These are phyloP conservation scores for Oreonectes daqikongensis DNA, from an alignment of 2,797 vertebrate genomes.

Conservation along the genomic window DNA sequence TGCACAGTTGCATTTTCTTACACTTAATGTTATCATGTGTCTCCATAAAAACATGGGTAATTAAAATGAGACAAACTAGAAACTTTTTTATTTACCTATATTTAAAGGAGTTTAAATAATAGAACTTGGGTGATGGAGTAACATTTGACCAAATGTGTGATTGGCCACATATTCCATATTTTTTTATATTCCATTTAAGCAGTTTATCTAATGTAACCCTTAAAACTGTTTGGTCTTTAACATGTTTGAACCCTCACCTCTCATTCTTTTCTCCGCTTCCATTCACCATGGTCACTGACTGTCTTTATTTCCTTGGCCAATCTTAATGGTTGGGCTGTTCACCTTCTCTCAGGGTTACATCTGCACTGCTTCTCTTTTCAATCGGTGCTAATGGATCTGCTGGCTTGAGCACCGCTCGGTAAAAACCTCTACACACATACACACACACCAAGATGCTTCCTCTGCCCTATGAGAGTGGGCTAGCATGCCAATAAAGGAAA, in stretches of 20 bases:
- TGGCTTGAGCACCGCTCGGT: constrained; percentile 72
- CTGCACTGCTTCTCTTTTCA: constrained; percentile 73
- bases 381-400: constrained; percentile 80
- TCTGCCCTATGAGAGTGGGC: constrained; percentile 5
- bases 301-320: constrained; percentile 13
- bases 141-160: too few relatives aligned
- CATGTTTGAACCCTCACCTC: constrained; percentile 20
- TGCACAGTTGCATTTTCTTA: too few relatives aligned
- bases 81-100: too few relatives aligned
- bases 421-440: constrained; percentile 48
- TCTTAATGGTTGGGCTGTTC: constrained; percentile 60
- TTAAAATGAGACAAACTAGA: too few relatives aligned
- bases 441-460: constrained; percentile 29
- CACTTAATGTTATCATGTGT: too few relatives aligned
- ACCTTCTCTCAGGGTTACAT: constrained; percentile 73
- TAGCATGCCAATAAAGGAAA: constrained; percentile 40
- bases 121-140: too few relatives aligned
- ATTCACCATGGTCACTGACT: background rate
- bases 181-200: too few relatives aligned
- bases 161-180: too few relatives aligned
- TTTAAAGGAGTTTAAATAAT: too few relatives aligned
- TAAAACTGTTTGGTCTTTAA: constrained; percentile 2
- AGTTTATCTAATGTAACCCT: background rate
- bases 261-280: background rate
- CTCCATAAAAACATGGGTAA: too few relatives aligned